A percentile compares a stretch with the other conserved stretches of the same genome.
Conservation (phyloP, 2,113 vertebrate species). For the Labeo rohita region DNA sequence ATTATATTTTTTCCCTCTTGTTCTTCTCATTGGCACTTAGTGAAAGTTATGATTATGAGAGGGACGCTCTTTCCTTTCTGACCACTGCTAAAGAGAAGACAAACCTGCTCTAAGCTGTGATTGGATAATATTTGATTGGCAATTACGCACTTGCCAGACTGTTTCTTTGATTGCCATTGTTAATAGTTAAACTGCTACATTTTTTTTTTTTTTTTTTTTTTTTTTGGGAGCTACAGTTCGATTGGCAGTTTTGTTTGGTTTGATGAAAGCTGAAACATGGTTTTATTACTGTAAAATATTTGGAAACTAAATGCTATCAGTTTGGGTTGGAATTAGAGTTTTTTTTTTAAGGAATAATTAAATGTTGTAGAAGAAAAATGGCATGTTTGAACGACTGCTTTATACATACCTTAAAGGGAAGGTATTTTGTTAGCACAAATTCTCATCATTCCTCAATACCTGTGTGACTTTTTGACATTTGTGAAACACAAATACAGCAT, state of each 20-base stretch:
- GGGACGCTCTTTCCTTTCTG: slow-evolving; percentile 47
- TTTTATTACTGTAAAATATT: neutral
- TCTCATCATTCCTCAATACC: neutral
- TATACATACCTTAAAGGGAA: neutral
- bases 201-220: too few species aligned
- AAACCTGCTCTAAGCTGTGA: slow-evolving; percentile 65
- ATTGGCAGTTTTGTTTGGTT: slow-evolving; percentile 1
- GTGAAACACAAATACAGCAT: neutral
- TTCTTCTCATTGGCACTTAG: slow-evolving; percentile 82
- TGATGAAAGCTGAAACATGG: neutral
- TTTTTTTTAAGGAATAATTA: neutral
- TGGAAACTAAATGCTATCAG: neutral
- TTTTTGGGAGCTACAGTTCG: neutral
- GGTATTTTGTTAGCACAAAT: neutral
- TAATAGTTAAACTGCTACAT: neutral
- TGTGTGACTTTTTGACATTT: neutral
- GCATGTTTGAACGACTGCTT: neutral
- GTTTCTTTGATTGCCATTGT: neutral
- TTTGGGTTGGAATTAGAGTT: neutral
- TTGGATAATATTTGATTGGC: slow-evolving; percentile 42
- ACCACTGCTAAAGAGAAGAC: slow-evolving; percentile 30
- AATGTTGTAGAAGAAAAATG: neutral
- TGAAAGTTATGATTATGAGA: slow-evolving; percentile 72
- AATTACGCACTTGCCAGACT: neutral
- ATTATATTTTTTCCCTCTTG: slow-evolving; percentile 67